Conservation (phyloP, 2,797 vertebrate genomes). For the Triplophysa yarkandensis region DNA sequence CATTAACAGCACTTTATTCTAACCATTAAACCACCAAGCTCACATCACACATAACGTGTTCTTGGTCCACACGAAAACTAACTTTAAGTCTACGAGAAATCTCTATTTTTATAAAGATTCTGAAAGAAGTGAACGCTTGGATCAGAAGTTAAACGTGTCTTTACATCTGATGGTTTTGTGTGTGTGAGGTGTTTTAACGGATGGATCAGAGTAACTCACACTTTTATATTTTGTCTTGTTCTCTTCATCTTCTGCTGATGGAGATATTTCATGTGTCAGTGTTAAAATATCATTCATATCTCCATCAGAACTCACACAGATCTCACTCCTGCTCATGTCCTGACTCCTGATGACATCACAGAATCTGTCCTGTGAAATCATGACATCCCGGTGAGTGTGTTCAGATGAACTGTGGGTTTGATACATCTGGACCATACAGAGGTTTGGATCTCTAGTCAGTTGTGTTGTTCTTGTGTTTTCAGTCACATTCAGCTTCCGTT, state of each 20-base stretch:
- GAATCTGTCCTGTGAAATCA: too few species aligned
- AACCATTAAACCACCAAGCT: too few species aligned
- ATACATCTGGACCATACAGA: not conserved
- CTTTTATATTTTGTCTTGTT: slow-evolving; percentile 83
- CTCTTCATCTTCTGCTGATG: slow-evolving; percentile 9
- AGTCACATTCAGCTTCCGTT: not conserved
- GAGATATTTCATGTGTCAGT: not conserved
- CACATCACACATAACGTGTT: too few species aligned
- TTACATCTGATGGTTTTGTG: slow-evolving; percentile 79
- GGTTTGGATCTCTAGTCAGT: not conserved
- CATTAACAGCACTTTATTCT: too few species aligned
- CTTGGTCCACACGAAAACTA: too few species aligned
- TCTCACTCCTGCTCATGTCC: not conserved
- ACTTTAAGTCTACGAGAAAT: too few species aligned
- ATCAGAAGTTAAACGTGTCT: slow-evolving; percentile 79
- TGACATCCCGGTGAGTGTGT: too few species aligned
- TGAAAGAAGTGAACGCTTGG: too few species aligned
- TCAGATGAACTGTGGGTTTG: too few species aligned
- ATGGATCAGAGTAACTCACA: slow-evolving; percentile 83
- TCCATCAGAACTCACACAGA: not conserved
- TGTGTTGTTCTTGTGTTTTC: too few species aligned
- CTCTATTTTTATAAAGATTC: too few species aligned
- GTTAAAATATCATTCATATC: not conserved
- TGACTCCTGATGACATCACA: too few species aligned
- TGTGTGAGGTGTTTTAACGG: slow-evolving; percentile 79